Conservation (phyloP, 1,140 invertebrate species). For the Euwallacea similis region DNA sequence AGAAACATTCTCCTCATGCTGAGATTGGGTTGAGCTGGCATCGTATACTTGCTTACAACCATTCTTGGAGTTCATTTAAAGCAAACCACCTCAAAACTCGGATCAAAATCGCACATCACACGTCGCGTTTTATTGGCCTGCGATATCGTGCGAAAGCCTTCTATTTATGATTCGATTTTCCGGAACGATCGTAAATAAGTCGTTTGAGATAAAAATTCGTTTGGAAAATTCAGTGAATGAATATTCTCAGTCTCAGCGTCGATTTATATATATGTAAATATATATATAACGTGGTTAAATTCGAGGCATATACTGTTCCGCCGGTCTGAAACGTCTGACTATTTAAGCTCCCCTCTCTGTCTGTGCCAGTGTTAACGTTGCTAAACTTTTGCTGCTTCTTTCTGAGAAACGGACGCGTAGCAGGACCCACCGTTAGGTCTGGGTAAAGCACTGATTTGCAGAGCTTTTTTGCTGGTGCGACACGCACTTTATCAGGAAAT, state of each 20-base stretch:
- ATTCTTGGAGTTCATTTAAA: constrained; percentile 37
- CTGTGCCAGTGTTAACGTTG: constrained; percentile 5
- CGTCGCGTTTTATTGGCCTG: constrained; percentile 1
- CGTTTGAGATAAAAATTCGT: constrained; percentile 8
- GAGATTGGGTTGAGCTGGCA: constrained; percentile 45
- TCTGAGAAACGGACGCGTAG: constrained; percentile 29
- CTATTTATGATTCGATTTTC: not conserved
- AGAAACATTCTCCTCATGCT: constrained; percentile 44
- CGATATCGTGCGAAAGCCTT: constrained; percentile 8
- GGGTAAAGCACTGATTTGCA: not conserved
- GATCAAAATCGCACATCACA: constrained; percentile 34
- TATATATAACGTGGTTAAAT: constrained; percentile 10
- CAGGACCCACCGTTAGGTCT: constrained; percentile 1
- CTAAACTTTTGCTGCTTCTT: constrained; percentile 30
- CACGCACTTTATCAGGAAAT: not conserved
- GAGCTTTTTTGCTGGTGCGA: constrained; percentile 1
- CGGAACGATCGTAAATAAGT: not conserved
- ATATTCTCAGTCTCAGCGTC: not conserved
- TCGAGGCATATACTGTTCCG: constrained; percentile 35
- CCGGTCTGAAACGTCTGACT: constrained; percentile 15
- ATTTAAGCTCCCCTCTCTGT: constrained; percentile 42
- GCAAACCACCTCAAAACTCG: constrained; percentile 11
- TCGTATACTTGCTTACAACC: constrained; percentile 46
- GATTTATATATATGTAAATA: constrained; percentile 8
- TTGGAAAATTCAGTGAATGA: constrained; percentile 6